These are phyloP conservation scores for Ambastaia sidthimunki DNA, from an alignment of 2,797 vertebrate species.

Conservation along the genomic window DNA sequence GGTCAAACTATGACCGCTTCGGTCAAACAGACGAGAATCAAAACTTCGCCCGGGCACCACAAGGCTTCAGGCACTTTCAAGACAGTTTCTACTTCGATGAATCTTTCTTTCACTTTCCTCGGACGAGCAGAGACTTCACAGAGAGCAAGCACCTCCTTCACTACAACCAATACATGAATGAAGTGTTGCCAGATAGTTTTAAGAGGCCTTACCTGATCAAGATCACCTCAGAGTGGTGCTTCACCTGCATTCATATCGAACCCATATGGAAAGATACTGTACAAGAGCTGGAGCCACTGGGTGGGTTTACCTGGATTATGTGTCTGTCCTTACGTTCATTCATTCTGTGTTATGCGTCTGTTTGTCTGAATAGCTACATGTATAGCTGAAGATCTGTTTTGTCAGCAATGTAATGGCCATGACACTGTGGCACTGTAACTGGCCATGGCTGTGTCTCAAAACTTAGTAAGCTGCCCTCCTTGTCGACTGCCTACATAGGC, in stretches of 20 bases:
- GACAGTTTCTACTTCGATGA: conserved; percentile 95
- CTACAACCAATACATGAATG: conserved; percentile 87
- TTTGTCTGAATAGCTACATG: too few relatives aligned
- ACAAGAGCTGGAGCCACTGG: conserved; percentile 87
- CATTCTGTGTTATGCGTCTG: too few relatives aligned
- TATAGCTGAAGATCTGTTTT: too few relatives aligned
- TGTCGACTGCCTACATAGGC: too few relatives aligned
- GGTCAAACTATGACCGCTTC: conserved; percentile 89
- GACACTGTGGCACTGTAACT: too few relatives aligned
- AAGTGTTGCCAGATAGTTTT: conserved; percentile 91
- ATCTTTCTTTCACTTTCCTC: conserved; percentile 92
- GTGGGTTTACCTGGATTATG: conserved; percentile 64
- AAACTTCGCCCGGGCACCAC: conserved; percentile 83
- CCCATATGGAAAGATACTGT: conserved; percentile 93
- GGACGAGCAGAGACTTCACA: conserved; percentile 83
- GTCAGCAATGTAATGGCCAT: too few relatives aligned
- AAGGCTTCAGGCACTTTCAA: conserved; percentile 87
- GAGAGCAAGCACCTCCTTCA: conserved; percentile 92
- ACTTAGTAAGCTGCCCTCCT: too few relatives aligned
- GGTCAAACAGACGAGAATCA: conserved; percentile 89
- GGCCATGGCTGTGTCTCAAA: too few relatives aligned
- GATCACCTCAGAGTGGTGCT: conserved; percentile 96
- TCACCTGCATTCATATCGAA: conserved; percentile 94
- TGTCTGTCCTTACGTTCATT: neutral
- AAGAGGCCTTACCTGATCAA: conserved; percentile 94